Percentiles rank a stretch among this genome's conserved stretches.
phyloP scores from a whole-genome alignment of 2,113 vertebrate genomes.

The Myotis brandtii region DNA sequence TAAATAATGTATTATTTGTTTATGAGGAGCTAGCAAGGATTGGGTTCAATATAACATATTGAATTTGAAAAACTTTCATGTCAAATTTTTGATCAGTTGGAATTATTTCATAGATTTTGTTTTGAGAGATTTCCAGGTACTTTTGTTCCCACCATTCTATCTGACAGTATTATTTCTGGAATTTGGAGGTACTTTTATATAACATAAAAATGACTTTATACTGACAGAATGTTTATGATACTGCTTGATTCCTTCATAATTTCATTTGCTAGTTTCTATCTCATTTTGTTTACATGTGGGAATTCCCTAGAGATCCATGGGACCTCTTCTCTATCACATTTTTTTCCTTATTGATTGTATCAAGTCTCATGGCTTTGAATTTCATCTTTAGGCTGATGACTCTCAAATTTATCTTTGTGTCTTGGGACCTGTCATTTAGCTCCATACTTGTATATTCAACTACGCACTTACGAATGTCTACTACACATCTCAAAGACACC shows the following conservation, averaged over 20 bases:
- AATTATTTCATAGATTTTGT: constrained; percentile 43
- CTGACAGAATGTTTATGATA: background rate
- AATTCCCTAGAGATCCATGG: background rate
- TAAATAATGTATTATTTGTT: constrained; percentile 39
- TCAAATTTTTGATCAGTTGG: constrained; percentile 29
- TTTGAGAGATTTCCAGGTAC: constrained; percentile 18
- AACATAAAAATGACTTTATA: background rate
- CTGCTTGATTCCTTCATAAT: background rate
- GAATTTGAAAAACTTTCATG: background rate
- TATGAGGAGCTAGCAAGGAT: background rate
- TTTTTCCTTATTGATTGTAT: background rate
- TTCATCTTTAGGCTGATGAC: constrained; percentile 7
- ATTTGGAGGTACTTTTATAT: background rate
- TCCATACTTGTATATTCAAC: background rate
- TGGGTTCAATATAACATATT: background rate
- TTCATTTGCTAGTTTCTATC: constrained; percentile 6
- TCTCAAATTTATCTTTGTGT: background rate
- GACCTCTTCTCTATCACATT: background rate
- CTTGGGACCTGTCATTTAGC: background rate
- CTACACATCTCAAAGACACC: background rate
- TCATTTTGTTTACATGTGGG: background rate
- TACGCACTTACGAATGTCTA: background rate
- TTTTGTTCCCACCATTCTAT: background rate
- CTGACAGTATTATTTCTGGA: constrained; percentile 19
- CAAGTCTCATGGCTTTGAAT: constrained; percentile 11